phyloP scores from a whole-genome alignment of 2,113 vertebrate species.

The Coptodon bakossiorum region DNA sequence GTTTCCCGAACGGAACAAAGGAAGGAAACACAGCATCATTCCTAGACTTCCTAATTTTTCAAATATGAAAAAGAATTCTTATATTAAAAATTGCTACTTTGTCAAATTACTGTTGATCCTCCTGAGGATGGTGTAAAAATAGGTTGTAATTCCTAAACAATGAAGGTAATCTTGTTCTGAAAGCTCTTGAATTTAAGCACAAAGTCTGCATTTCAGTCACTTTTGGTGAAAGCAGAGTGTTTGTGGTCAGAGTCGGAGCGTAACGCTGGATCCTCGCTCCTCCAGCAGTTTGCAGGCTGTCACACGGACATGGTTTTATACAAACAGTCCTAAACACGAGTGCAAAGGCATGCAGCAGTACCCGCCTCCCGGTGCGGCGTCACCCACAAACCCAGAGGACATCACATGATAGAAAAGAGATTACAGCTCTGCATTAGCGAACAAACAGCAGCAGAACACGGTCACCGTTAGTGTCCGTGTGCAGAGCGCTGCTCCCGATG shows the following conservation, averaged over 20 bases:
- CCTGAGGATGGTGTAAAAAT: not conserved
- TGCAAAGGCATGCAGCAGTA: not conserved
- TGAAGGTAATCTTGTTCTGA: not conserved
- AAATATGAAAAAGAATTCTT: not conserved
- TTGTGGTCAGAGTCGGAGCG: not conserved
- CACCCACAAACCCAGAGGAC: not conserved
- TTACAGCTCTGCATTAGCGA: not conserved
- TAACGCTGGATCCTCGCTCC: not conserved
- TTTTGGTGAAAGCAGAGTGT: not conserved
- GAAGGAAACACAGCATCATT: fast-evolving
- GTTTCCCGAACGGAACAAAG: not conserved
- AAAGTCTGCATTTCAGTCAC: not conserved
- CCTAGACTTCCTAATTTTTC: not conserved
- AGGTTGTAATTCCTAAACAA: not conserved
- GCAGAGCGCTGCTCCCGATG: not conserved
- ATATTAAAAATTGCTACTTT: not conserved
- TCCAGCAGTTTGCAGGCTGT: not conserved
- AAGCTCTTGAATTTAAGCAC: not conserved
- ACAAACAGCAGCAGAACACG: not conserved
- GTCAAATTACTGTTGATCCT: not conserved
- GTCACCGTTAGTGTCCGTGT: not conserved
- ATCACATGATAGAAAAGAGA: not conserved
- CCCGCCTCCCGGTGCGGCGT: not conserved
- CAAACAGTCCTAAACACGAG: not conserved
- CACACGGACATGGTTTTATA: not conserved